Conservation (phyloP, 2,797 vertebrate genomes). For the Anomalospiza imberbis region DNA sequence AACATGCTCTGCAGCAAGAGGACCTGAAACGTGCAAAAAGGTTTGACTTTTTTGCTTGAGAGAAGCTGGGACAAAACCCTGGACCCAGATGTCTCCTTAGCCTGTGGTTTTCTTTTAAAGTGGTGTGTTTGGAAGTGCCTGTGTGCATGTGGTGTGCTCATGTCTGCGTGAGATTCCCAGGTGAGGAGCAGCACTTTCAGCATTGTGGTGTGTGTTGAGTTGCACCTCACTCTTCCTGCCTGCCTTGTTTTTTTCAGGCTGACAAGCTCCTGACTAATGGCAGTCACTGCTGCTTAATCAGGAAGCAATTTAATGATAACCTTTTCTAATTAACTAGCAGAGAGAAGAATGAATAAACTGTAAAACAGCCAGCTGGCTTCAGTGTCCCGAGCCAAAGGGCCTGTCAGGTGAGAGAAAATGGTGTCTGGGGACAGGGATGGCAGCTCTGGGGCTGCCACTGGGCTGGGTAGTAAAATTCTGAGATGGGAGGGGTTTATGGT, state of each 20-base stretch:
- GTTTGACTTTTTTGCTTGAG: background rate
- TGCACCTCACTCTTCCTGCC: background rate
- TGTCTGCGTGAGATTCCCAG: background rate
- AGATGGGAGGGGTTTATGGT: background rate
- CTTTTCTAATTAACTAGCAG: conserved; percentile 73
- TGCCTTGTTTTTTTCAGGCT: conserved; percentile 18
- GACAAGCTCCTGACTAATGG: conserved; percentile 33
- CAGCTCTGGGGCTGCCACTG: background rate
- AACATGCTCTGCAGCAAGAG: fast-evolving
- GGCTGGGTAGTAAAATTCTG: background rate
- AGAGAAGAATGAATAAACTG: conserved; percentile 66
- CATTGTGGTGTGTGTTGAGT: background rate
- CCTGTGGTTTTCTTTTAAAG: background rate
- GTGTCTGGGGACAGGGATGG: background rate
- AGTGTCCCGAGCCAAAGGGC: background rate
- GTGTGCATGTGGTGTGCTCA: background rate
- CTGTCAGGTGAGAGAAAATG: background rate
- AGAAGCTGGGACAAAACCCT: background rate
- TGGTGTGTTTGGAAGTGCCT: fast-evolving
- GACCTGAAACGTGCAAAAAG: background rate
- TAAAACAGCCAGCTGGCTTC: conserved; percentile 63
- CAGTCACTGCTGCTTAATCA: conserved; percentile 57
- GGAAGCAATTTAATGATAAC: conserved; percentile 70
- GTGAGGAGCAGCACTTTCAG: background rate
- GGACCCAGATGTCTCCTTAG: background rate